Evolutionary conservation across 2,797 vertebrate genomes (phyloP).

Genomic region (Squalus acanthias): DNA sequence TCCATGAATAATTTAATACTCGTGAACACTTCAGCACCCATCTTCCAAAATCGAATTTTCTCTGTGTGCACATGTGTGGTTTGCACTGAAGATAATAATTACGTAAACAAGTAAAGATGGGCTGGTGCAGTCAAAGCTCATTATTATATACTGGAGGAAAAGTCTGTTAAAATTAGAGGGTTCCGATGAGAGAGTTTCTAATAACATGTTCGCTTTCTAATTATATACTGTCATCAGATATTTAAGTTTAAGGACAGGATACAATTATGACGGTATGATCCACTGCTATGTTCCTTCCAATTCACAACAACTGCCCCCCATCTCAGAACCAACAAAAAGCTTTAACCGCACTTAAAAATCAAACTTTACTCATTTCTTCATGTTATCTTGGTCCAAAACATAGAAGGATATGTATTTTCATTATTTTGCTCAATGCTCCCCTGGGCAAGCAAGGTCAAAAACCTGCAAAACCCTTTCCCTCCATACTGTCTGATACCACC

Average conservation of each 20-base stretch:
- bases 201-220: constrained; percentile 29
- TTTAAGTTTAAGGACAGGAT: constrained; percentile 22
- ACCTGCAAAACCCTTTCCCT: not conserved
- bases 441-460: not conserved
- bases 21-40: not conserved
- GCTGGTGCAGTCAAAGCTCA: not conserved
- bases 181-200: not conserved
- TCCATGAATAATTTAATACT: not conserved
- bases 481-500: not conserved
- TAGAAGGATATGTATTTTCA: not conserved
- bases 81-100: not conserved
- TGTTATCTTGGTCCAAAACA: not conserved
- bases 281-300: not conserved
- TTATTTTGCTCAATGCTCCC: not conserved
- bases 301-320: not conserved
- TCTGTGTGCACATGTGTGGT: not conserved
- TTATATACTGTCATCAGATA: constrained; percentile 22
- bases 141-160: not conserved
- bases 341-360: not conserved
- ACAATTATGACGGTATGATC: constrained; percentile 24
- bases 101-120: not conserved
- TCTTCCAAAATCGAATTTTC: not conserved
- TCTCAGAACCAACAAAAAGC: not conserved
- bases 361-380: not conserved
- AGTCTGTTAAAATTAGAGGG: not conserved